Percentiles rank a stretch among this genome's conserved stretches.
Evolutionary conservation across 2,797 vertebrate genomes (phyloP).

Genomic region (Thamnophis elegans): DNA sequence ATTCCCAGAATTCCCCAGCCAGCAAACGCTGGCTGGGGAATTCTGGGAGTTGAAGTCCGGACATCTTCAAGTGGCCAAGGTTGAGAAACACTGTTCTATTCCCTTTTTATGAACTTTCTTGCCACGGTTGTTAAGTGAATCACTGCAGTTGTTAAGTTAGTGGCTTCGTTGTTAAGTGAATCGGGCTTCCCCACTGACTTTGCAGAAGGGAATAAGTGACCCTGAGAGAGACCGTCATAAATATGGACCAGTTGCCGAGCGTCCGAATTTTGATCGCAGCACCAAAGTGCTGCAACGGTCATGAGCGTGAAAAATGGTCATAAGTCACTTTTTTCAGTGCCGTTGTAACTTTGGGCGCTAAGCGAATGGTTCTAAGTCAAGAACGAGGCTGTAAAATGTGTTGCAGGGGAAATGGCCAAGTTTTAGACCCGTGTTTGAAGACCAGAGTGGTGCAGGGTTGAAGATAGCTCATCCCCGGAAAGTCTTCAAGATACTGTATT

Average conservation of each 20-base stretch:
- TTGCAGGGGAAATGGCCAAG: background rate
- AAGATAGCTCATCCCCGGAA: background rate
- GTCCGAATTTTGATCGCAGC: background rate
- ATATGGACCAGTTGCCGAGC: background rate
- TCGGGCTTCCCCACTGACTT: background rate
- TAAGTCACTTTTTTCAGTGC: background rate
- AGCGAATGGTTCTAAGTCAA: too few species aligned
- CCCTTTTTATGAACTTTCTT: background rate
- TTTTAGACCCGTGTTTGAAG: background rate
- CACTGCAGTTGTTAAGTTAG: background rate
- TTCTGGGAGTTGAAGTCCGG: too few species aligned
- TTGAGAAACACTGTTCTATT: too few species aligned
- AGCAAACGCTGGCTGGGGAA: too few species aligned
- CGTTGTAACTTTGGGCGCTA: background rate
- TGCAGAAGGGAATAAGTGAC: background rate
- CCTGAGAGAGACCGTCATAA: background rate
- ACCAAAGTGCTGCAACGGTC: too few species aligned
- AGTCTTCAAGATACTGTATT: background rate
- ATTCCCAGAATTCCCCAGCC: too few species aligned
- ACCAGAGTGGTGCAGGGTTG: background rate
- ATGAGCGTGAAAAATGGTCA: too few species aligned
- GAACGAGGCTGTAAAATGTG: too few species aligned
- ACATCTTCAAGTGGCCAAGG: too few species aligned
- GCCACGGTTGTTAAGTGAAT: background rate
- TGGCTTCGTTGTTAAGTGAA: background rate